A percentile compares a stretch with the other conserved stretches of the same genome.
Conservation (phyloP, 2,113 vertebrate species). For the Panurus biarmicus region DNA sequence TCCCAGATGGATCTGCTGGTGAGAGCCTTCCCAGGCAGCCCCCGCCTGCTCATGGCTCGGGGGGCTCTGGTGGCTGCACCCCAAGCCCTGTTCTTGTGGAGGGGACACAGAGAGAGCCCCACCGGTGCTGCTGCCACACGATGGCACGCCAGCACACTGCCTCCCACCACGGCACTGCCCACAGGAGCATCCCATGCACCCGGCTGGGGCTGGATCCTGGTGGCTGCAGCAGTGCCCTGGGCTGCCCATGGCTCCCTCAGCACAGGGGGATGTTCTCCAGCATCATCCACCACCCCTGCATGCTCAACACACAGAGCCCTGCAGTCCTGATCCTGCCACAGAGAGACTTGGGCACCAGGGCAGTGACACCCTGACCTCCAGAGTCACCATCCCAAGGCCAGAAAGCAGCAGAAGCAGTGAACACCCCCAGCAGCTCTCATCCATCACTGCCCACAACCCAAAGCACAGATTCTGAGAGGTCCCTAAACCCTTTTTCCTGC, state of each 20-base stretch:
- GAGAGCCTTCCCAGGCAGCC: background rate
- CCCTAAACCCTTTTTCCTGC: background rate
- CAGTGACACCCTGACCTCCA: background rate
- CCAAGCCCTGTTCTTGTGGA: fast-evolving
- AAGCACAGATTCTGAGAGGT: fast-evolving
- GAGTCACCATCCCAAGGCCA: background rate
- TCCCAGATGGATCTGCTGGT: background rate
- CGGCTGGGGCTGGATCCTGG: background rate
- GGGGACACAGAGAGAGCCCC: background rate
- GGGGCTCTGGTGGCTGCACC: background rate
- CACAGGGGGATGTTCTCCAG: background rate
- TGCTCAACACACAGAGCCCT: fast-evolving
- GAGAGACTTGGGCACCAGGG: fast-evolving
- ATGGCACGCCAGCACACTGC: background rate
- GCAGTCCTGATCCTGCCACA: background rate
- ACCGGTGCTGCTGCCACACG: background rate
- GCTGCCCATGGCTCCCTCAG: background rate
- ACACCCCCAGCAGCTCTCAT: background rate
- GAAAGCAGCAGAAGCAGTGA: fast-evolving
- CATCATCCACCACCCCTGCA: background rate
- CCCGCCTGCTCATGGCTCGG: background rate
- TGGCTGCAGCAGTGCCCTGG: background rate
- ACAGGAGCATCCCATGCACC: fast-evolving
- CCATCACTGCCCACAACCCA: background rate
- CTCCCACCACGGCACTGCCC: background rate